Percentiles rank a stretch among this genome's conserved stretches.
Conservation (phyloP, 1,140 invertebrate species). For the Drosophila navojoa region DNA sequence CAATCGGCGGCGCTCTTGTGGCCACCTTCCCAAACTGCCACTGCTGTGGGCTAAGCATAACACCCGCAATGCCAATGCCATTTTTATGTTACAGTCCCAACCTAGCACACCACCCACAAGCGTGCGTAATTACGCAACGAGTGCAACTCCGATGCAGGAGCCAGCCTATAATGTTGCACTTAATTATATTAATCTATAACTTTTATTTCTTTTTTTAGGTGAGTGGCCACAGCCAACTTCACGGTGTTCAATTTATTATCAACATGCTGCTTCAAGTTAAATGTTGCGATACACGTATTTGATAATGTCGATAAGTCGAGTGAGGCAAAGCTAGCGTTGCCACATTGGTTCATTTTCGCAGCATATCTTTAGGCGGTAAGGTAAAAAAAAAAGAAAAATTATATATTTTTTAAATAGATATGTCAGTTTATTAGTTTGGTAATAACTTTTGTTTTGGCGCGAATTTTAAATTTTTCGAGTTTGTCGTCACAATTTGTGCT, state of each 20-base stretch:
- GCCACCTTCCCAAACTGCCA: conserved; percentile 38
- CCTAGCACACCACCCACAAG: conserved; percentile 14
- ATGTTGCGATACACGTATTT: conserved; percentile 7
- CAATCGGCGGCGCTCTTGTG: conserved; percentile 48
- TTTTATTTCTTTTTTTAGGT: conserved; percentile 27
- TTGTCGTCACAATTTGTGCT: conserved; percentile 14
- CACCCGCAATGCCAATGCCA: conserved; percentile 62
- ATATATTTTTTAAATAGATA: not conserved
- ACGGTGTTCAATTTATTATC: not conserved
- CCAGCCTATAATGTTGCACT: conserved; percentile 40
- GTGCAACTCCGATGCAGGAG: conserved; percentile 67
- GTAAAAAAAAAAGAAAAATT: not conserved
- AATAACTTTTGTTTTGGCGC: not conserved
- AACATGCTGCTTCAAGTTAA: conserved; percentile 1
- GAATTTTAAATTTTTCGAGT: not conserved
- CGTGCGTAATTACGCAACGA: conserved; percentile 64
- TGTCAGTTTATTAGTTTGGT: not conserved
- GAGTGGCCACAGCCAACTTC: conserved; percentile 41
- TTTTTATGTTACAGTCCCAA: conserved; percentile 3
- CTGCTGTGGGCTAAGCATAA: conserved; percentile 16
- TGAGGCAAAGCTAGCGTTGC: not conserved
- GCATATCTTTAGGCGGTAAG: not conserved
- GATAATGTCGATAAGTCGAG: not conserved
- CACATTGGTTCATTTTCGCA: not conserved
- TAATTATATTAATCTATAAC: conserved; percentile 39